Percentiles rank a stretch among this genome's conserved stretches.
Conservation (phyloP, 2,113 vertebrate genomes). For the Struthidea cinerea region DNA sequence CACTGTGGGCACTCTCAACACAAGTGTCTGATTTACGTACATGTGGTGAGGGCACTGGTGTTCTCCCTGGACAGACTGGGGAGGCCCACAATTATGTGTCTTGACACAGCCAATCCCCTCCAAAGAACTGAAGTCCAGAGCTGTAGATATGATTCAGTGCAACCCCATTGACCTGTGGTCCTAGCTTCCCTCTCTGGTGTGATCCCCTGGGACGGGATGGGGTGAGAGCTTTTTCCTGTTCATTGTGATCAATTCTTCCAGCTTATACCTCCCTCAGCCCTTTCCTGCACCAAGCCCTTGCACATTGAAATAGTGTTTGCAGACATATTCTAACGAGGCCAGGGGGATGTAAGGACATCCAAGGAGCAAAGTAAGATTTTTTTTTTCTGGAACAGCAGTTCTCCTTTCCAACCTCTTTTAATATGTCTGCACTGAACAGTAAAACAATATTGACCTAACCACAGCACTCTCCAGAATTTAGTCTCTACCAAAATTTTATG, state of each 20-base stretch:
- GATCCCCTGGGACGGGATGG: background rate
- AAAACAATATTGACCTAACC: background rate
- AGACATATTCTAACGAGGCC: background rate
- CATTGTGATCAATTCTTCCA: background rate
- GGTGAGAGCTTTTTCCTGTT: background rate
- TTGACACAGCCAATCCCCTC: background rate
- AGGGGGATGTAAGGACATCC: background rate
- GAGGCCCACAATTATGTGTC: background rate
- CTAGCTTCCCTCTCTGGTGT: background rate
- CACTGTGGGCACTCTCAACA: background rate
- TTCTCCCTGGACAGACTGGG: rapidly evolving
- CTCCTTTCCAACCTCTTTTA: background rate
- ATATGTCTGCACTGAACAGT: background rate
- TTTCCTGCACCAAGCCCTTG: background rate
- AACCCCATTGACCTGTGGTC: background rate
- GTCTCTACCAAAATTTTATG: background rate
- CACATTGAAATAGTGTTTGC: background rate
- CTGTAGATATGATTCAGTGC: rapidly evolving
- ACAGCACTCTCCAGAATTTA: background rate
- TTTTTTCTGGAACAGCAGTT: background rate
- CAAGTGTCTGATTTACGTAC: rapidly evolving
- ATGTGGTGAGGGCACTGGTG: background rate
- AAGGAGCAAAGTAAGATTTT: background rate
- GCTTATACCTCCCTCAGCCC: background rate
- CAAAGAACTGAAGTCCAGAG: background rate